Base-by-base conservation (phyloP, 2,113 vertebrate genomes). In the Gnathonemus longibarbis region DNA sequence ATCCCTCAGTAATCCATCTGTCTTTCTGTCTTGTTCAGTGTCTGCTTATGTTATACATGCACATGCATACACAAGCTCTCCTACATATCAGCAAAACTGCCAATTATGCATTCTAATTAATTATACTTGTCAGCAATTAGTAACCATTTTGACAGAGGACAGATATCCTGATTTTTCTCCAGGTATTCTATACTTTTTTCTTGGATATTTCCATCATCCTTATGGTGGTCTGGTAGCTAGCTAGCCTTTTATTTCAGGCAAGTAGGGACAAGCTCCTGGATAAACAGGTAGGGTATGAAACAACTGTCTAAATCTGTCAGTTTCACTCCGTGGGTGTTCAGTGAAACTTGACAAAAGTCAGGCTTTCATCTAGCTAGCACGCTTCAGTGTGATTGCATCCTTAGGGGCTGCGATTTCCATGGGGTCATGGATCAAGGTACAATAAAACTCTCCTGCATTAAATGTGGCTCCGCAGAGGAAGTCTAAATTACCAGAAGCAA, bases 321-420 rank as follows among this genome's bases (percentile, higher is more conserved):
- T 94, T 92, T 94, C 91, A 91, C 74, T 92, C 89, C 58, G 92
- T 93, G 93, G 93, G 93, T 91, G 93, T 93, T 90, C 80, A 91
- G 48, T 92, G 93, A 93, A 90, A 90, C 90, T 88, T 31, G 17
- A 24, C 17, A 70, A 48, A 87, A 35, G 45, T 87, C 31, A 66
- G 27, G 17, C 84, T 52, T 84, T 84, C 84, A 87, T 27, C 56
- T 66, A 17, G 27, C n/a, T 46, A 19, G 0, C 89, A 90, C 10
- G 46, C n/a, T 13, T 10, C n/a, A 85, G 42, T 19, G 84, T 46
- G 45, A 19, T 84, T 66, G 10, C 10, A 77, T 39, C 13, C 70
- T 39, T 42, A 42, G 15, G 74, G 31, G 35, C 15, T 39, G 35
- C 1, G 15, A 35, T 42, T 80, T 42, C 35, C 35, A 9, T 86